phyloP scores from a whole-genome alignment of 2,888 invertebrate species.

The Drosophila putrida region DNA sequence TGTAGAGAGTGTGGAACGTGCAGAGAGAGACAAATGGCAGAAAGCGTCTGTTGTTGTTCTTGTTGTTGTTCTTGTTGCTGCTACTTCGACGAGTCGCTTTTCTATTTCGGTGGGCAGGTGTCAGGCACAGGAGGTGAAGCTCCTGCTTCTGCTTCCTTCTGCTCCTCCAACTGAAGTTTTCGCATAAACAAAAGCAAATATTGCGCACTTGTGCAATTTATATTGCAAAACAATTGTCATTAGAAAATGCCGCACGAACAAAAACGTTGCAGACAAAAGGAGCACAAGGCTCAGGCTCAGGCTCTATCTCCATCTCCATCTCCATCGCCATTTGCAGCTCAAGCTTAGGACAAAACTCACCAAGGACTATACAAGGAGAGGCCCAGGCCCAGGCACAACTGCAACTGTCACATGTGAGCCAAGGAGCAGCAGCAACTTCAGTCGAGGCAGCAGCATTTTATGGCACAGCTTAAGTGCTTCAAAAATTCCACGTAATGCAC shows the following conservation, averaged over 20 bases:
- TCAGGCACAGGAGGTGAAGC: slow-evolving; percentile 61
- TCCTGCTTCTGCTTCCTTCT: background rate
- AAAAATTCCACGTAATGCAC: slow-evolving; percentile 84
- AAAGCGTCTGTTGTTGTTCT: slow-evolving; percentile 53
- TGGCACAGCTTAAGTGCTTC: slow-evolving; percentile 79
- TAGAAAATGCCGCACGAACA: slow-evolving; percentile 82
- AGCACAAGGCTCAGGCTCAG: slow-evolving; percentile 39
- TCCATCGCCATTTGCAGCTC: background rate
- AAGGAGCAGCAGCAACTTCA: slow-evolving; percentile 31
- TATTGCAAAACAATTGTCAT: slow-evolving; percentile 84
- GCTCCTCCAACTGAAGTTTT: slow-evolving; percentile 62
- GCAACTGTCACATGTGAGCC: slow-evolving; percentile 69
- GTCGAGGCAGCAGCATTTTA: slow-evolving; percentile 76
- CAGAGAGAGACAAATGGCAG: slow-evolving; percentile 78
- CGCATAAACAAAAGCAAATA: slow-evolving; percentile 82
- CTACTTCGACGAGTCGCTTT: slow-evolving; percentile 52
- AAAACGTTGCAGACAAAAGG: slow-evolving; percentile 76
- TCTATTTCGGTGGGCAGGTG: slow-evolving; percentile 75
- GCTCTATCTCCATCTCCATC: background rate
- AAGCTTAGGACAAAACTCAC: slow-evolving; percentile 8
- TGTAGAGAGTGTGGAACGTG: slow-evolving; percentile 59
- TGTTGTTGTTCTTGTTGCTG: slow-evolving; percentile 51
- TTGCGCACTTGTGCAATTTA: slow-evolving; percentile 84
- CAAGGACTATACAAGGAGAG: slow-evolving; percentile 27
- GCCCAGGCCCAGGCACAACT: slow-evolving; percentile 49